These are phyloP conservation scores for Micoletzkya japonica DNA, from an alignment of 2,888 invertebrate species.

Conservation along the genomic window DNA sequence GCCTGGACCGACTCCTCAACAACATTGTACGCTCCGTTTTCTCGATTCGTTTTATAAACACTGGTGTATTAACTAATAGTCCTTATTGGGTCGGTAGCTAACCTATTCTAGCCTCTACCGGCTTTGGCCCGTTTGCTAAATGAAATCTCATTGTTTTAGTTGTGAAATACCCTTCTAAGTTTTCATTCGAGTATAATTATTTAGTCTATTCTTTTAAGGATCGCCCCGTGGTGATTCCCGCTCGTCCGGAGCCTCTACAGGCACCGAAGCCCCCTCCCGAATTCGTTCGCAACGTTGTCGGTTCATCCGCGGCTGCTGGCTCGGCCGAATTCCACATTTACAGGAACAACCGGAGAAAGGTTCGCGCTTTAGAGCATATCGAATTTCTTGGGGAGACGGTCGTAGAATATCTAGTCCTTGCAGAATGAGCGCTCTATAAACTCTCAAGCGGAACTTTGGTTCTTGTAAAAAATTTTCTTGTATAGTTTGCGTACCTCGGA, in stretches of 20 bases:
- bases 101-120: too few relatives aligned
- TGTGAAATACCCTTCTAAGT: not conserved
- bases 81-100: too few relatives aligned
- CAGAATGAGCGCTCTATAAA: too few relatives aligned
- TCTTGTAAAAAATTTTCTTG: not conserved
- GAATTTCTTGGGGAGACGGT: too few relatives aligned
- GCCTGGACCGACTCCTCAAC: constrained; percentile 52
- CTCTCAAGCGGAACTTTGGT: not conserved
- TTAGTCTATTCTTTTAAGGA: constrained; percentile 71
- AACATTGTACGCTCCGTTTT: constrained; percentile 52
- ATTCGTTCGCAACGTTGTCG: constrained; percentile 98
- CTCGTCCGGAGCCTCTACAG: constrained; percentile 75
- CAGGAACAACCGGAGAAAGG: constrained; percentile 87
- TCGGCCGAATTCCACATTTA: constrained; percentile 99
- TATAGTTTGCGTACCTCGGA: not conserved
- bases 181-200: too few relatives aligned
- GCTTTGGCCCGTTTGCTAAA: too few relatives aligned
- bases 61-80: too few relatives aligned
- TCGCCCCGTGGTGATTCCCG: constrained; percentile 85
- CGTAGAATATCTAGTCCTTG: too few relatives aligned
- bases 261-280: constrained; percentile 82
- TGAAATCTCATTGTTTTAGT: too few relatives aligned
- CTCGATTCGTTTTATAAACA: not conserved
- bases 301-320: constrained; percentile 98
- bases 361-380: not conserved